Conservation (phyloP, 2,113 vertebrate genomes). For the Strix aluco region DNA sequence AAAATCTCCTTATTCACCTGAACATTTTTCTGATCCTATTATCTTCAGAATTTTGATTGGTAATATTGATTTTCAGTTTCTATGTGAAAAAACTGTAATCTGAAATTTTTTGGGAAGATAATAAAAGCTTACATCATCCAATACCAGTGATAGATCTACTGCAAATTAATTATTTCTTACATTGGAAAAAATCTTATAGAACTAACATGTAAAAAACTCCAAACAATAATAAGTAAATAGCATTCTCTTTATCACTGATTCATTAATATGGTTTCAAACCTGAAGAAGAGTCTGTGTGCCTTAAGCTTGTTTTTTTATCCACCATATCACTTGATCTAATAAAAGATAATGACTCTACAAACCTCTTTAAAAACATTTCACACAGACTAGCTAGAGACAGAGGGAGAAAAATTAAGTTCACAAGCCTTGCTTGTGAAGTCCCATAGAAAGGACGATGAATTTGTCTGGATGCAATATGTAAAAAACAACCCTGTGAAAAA, state of each 20-base stretch:
- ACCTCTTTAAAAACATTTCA: conserved; percentile 33
- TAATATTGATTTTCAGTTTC: neutral
- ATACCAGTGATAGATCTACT: neutral
- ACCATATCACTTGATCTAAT: neutral
- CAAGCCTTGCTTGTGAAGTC: conserved; percentile 24
- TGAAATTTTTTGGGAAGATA: neutral
- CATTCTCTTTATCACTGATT: neutral
- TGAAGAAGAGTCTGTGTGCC: neutral
- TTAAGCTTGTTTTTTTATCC: neutral
- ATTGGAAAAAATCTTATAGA: neutral
- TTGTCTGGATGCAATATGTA: conserved; percentile 66
- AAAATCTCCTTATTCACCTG: neutral
- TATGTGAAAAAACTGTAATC: neutral
- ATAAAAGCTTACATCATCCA: neutral
- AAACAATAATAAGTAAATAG: neutral
- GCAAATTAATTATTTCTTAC: neutral
- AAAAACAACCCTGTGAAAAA: conserved; percentile 59
- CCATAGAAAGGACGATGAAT: neutral
- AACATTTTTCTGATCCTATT: neutral
- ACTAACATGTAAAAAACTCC: neutral
- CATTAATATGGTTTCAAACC: conserved; percentile 5
- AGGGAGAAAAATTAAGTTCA: conserved; percentile 14
- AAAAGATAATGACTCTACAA: conserved; percentile 30
- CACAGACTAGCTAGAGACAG: conserved; percentile 19
- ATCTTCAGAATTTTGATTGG: neutral